Evolutionary conservation across 2,888 invertebrate genomes (phyloP), one percentile per base, ranked within the genome.

Genomic region (Oeneis ivallda): DNA sequence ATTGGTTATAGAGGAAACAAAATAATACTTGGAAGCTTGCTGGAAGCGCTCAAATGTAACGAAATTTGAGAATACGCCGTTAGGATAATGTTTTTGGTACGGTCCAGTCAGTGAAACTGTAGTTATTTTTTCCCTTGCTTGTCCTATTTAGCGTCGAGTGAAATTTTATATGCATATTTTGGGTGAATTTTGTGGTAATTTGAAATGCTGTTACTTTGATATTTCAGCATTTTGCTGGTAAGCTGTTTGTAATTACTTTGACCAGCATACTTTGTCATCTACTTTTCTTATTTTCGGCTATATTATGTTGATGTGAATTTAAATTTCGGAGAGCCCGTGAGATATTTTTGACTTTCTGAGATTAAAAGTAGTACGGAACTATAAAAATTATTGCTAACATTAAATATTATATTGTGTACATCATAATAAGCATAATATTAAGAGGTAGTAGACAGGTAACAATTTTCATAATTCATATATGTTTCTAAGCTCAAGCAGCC

Each of bases 1-100:
- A 78, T 75, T 75, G 72, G 71, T 72, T 71, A 72, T 74, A 74
- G 49, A 73, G 74, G 71, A 76, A 75, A 72, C 75, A 77, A 78
- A 81, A 80, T 79, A 75, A 79, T 73, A 72, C 75, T 71, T 67
- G 71, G 73, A 76, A 74, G 70, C 75, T 15, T 17, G 17, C 1
- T 15, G 19, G 49, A 19, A 49, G 10, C 49, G 72, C 65, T 69
- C 71, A 70, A 62, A 54, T 61, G 66, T 66, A 67, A 71, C 59
- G 64, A 70, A 70, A 71, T 70, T 72, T 63, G 64, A 61, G 66
- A 67, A 65, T 65, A 60, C 64, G n/a, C 69, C 62, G 66, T 70
- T 69, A 67, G 58, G 67, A 66, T 71, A 70, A 70, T 67, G 57
- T 52, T 43, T 58, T n/a, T 57, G 49, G 64, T 52, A 50, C 67